phyloP scores from a whole-genome alignment of 2,888 invertebrate genomes.

The Habrosyne pyritoides region DNA sequence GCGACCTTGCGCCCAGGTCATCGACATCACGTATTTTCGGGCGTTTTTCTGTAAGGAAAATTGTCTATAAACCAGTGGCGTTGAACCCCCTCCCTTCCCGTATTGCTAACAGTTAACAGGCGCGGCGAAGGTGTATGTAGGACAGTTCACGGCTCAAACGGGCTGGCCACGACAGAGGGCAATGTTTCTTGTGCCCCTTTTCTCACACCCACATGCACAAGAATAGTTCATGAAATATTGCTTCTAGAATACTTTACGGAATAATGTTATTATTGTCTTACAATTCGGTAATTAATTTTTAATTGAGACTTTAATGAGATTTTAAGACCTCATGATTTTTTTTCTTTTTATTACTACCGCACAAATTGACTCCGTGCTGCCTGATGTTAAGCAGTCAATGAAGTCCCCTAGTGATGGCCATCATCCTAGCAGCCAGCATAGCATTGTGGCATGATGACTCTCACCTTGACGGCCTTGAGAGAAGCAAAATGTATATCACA shows the following conservation, averaged over 20 bases:
- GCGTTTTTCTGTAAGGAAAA: conserved; percentile 77
- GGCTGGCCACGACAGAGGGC: conserved; percentile 51
- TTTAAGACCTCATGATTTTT: too few relatives aligned
- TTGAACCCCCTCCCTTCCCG: conserved; percentile 44
- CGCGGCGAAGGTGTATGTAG: conserved; percentile 10
- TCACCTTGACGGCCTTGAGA: too few relatives aligned
- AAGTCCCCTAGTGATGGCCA: too few relatives aligned
- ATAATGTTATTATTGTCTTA: neutral
- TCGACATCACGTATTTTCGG: conserved; percentile 69
- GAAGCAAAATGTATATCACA: too few relatives aligned
- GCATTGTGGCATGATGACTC: too few relatives aligned
- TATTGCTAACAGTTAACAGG: neutral
- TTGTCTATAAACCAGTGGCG: conserved; percentile 48
- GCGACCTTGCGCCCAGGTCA: conserved; percentile 69
- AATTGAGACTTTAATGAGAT: too few relatives aligned
- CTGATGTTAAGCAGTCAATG: too few relatives aligned
- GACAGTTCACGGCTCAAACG: conserved; percentile 30
- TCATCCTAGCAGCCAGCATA: too few relatives aligned
- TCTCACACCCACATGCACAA: conserved; percentile 46
- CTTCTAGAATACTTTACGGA: conserved; percentile 14
- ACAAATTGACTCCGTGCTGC: too few relatives aligned
- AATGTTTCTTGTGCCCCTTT: conserved; percentile 54
- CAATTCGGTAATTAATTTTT: neutral
- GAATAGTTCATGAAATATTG: conserved; percentile 28
- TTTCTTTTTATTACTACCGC: too few relatives aligned